A percentile compares a stretch with the other conserved stretches of the same genome.
Conservation (phyloP, 2,888 invertebrate species). For the Rhodophaea formosa region DNA sequence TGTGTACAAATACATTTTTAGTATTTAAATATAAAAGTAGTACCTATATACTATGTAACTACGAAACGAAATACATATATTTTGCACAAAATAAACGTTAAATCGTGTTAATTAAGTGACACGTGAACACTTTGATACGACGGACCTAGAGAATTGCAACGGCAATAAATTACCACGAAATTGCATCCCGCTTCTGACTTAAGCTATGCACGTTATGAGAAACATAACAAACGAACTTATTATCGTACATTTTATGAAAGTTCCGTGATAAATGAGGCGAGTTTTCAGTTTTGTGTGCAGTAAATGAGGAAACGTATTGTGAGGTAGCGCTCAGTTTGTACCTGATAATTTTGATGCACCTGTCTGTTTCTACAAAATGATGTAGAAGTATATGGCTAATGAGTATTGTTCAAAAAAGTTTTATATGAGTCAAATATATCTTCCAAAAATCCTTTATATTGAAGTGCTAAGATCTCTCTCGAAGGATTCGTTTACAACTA, state of each 20-base stretch:
- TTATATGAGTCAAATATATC: too few species aligned
- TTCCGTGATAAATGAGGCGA: conserved; percentile 63
- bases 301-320: conserved; percentile 50
- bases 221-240: conserved; percentile 49
- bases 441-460: too few species aligned
- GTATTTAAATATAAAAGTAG: too few species aligned
- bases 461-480: too few species aligned
- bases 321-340: conserved; percentile 32
- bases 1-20: too few species aligned
- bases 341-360: conserved; percentile 29
- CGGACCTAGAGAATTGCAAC: conserved; percentile 1
- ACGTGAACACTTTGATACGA: conserved; percentile 10
- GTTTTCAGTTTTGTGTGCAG: conserved; percentile 56
- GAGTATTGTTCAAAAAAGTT: too few species aligned
- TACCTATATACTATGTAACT: too few species aligned
- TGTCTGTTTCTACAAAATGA: neutral
- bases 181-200: conserved; percentile 22
- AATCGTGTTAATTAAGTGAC: neutral
- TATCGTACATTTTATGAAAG: conserved; percentile 63
- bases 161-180: conserved; percentile 17
- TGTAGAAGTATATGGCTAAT: too few species aligned
- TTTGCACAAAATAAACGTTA: too few species aligned
- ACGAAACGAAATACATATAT: too few species aligned
- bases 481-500: too few species aligned
- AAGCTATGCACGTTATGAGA: conserved; percentile 21